These are phyloP conservation scores for Chromis chromis DNA, from an alignment of 2,797 vertebrate genomes.

Conservation along the genomic window DNA sequence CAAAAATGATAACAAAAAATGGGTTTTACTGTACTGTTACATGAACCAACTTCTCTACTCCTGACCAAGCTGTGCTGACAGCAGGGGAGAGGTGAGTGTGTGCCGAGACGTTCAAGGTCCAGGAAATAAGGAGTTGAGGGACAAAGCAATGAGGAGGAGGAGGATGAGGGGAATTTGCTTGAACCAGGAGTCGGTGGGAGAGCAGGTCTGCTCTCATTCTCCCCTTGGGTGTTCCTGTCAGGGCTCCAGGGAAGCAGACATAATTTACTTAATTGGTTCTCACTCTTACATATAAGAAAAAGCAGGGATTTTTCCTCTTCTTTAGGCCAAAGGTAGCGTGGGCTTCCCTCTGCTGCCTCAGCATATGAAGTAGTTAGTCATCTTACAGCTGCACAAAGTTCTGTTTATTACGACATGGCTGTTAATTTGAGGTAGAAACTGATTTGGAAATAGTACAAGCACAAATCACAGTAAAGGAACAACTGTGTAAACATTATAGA, in stretches of 20 bases:
- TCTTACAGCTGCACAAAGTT: neutral
- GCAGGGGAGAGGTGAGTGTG: conserved; percentile 38
- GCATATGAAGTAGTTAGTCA: conserved; percentile 5
- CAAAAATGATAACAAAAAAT: too few relatives aligned
- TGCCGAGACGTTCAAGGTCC: conserved; percentile 21
- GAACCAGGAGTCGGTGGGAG: conserved; percentile 47
- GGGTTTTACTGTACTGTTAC: conserved; percentile 1
- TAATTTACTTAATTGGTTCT: conserved; percentile 83
- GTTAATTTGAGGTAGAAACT: neutral
- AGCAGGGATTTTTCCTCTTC: conserved; percentile 41
- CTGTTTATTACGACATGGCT: neutral
- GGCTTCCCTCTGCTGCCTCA: conserved; percentile 54
- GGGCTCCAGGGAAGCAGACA: conserved; percentile 68
- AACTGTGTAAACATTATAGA: neutral
- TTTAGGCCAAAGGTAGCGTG: conserved; percentile 55
- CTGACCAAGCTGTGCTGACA: conserved; percentile 21
- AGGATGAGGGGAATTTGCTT: conserved; percentile 18
- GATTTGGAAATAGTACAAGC: neutral
- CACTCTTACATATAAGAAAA: conserved; percentile 52
- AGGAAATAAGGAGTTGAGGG: conserved; percentile 47
- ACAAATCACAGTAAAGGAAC: neutral
- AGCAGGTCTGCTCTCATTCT: conserved; percentile 41
- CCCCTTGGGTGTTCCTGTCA: conserved; percentile 76
- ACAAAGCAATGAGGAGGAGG: conserved; percentile 24
- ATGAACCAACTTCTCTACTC: conserved; percentile 37